Percentiles rank a stretch among this genome's conserved stretches.
Evolutionary conservation across 2,113 vertebrate genomes (phyloP).

Genomic region (Reinhardtius hippoglossoides): DNA sequence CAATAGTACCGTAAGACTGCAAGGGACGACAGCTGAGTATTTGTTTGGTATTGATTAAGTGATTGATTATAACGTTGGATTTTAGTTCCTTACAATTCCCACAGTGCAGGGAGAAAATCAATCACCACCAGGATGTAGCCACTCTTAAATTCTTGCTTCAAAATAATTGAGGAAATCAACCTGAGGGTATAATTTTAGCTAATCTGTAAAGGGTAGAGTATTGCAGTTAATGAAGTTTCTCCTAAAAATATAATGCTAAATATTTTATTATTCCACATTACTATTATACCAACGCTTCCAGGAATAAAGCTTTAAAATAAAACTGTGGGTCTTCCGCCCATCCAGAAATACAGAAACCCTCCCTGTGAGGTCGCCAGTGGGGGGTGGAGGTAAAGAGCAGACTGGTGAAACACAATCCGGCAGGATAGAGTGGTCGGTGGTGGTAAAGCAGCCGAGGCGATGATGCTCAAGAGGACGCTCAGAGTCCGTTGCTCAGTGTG

Average conservation of each 20-base stretch:
- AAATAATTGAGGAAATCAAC: conserved; percentile 19
- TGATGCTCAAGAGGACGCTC: conserved; percentile 49
- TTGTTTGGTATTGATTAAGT: conserved; percentile 22
- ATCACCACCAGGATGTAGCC: conserved; percentile 4
- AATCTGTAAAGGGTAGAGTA: neutral
- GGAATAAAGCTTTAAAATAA: conserved; percentile 5
- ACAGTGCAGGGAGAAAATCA: neutral
- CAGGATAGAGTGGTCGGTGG: conserved; percentile 48
- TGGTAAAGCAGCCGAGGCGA: conserved; percentile 46
- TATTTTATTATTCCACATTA: conserved; percentile 29
- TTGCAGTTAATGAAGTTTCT: conserved; percentile 12
- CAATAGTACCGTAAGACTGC: neutral
- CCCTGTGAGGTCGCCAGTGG: conserved; percentile 33
- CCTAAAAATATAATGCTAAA: conserved; percentile 16
- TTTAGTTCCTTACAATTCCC: neutral
- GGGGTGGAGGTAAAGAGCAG: conserved; percentile 7
- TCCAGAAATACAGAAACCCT: conserved; percentile 20
- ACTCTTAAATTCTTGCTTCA: neutral
- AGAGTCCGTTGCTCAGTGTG: conserved; percentile 48
- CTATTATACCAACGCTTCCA: neutral
- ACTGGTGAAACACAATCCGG: conserved; percentile 58
- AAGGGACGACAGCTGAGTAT: neutral
- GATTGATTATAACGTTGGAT: neutral
- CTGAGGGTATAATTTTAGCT: conserved; percentile 1
- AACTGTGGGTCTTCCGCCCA: neutral